phyloP scores from a whole-genome alignment of 2,888 invertebrate genomes.

The Pseudoips prasinana region DNA sequence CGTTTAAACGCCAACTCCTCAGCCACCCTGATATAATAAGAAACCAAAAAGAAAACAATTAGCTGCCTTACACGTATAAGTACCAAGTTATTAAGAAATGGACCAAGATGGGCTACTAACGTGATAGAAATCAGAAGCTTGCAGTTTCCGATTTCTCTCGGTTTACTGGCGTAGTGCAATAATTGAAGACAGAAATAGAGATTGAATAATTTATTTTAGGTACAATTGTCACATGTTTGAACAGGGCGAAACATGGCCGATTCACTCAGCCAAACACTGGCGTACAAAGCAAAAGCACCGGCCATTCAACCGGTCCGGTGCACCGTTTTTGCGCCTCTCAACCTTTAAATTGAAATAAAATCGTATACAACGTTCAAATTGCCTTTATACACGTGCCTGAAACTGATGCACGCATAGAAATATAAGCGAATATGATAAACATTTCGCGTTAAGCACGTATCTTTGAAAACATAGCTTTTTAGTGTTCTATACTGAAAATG shows the following conservation, averaged over 20 bases:
- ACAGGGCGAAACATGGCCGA: constrained; percentile 36
- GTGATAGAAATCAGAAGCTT: constrained; percentile 5
- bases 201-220: constrained; percentile 43
- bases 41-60: too few relatives aligned
- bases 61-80: too few relatives aligned
- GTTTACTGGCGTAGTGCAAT: constrained; percentile 15
- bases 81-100: too few relatives aligned
- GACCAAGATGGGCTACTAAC: background rate
- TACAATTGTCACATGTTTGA: constrained; percentile 37
- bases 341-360: constrained; percentile 71
- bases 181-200: constrained; percentile 34
- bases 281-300: constrained; percentile 63
- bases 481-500: background rate
- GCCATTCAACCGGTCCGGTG: constrained; percentile 58
- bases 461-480: background rate
- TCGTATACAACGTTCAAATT: constrained; percentile 48
- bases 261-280: constrained; percentile 59
- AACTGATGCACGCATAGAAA: constrained; percentile 14
- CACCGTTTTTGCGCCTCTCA: constrained; percentile 62
- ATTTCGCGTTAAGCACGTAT: constrained; percentile 1
- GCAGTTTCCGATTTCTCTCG: constrained; percentile 13
- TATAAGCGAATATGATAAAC: constrained; percentile 12
- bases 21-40: too few relatives aligned
- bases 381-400: constrained; percentile 27
- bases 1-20: too few relatives aligned